Conservation (phyloP, 1,140 invertebrate species). For the Drosophila baimaii region DNA sequence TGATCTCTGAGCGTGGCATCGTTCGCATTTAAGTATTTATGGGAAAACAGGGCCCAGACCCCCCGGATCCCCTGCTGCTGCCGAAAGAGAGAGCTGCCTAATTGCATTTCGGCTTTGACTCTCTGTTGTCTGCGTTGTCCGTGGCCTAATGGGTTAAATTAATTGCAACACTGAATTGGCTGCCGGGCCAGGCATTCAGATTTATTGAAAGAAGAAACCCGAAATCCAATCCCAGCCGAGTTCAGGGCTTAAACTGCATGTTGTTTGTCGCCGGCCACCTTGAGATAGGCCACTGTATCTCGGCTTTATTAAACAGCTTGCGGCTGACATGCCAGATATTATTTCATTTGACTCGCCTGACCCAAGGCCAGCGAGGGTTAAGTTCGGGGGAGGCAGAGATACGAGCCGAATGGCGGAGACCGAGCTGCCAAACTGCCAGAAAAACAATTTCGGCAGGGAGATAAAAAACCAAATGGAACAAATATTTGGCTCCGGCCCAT, state of each 20-base stretch:
- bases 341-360: slow-evolving; percentile 38
- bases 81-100: slow-evolving; percentile 34
- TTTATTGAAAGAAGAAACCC: slow-evolving; percentile 23
- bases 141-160: slow-evolving; percentile 68
- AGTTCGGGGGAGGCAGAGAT: slow-evolving; percentile 1
- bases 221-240: not conserved
- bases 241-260: slow-evolving; percentile 10
- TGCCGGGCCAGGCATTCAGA: slow-evolving; percentile 10
- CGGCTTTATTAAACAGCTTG: slow-evolving; percentile 40
- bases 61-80: not conserved
- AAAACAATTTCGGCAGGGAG: slow-evolving; percentile 69
- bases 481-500: slow-evolving; percentile 65
- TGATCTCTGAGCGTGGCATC: slow-evolving; percentile 75
- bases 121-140: slow-evolving; percentile 40
- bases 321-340: slow-evolving; percentile 45
- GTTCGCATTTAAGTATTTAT: slow-evolving; percentile 75
- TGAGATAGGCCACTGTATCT: slow-evolving; percentile 23
- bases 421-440: slow-evolving; percentile 62
- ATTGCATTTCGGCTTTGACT: slow-evolving; percentile 61
- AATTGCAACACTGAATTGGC: slow-evolving; percentile 49
- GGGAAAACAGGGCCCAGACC: slow-evolving; percentile 1
- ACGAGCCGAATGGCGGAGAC: slow-evolving; percentile 10
- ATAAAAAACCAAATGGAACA: slow-evolving; percentile 55
- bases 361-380: slow-evolving; percentile 9
- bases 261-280: slow-evolving; percentile 16